Evolutionary conservation across 2,113 vertebrate genomes (phyloP), one percentile per base, ranked within the genome.

Genomic region (Syngnathus floridae): DNA sequence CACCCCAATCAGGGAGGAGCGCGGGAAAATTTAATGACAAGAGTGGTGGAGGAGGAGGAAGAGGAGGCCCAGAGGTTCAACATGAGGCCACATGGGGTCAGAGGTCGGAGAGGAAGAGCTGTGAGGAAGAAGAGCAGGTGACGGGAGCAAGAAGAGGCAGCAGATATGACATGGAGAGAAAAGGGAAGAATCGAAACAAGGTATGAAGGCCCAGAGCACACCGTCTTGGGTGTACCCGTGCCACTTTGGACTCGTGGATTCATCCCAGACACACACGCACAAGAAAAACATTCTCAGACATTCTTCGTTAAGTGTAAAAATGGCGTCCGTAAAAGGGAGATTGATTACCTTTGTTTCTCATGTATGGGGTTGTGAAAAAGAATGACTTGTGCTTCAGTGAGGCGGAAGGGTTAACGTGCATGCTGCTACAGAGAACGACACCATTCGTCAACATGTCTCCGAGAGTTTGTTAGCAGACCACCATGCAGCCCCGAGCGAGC

Each of bases 21-120:
- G 4, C 69, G 45, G 82, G 79, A 68, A 76, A 77, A 84, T 71
- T 83, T 83, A 78, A 90, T 90, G 90, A 89, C 72, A 80, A 87
- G 86, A 88, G 86, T 54, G 31, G 63, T 51, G 63, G 61, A 62
- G 40, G 56, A 88, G 75, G 21, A 62, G 38, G 31, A 88, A 75
- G 86, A 89, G 84, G 84, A 88, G 87, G 83, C 91, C 91, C 93
- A 86, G 84, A 90, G 88, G 89, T 90, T 90, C 91, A 90, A 88
- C 89, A 90, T 90, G 91, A 93, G 87, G 88, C 89, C 91, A 83
- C 89, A 89, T 90, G 91, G 93, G 90, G 91, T 93, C 93, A 92
- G 92, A 93, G 91, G 93, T 93, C 90, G 87, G 87, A 93, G 90
- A 88, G 89, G 87, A 82, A 92, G 84, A 91, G 89, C 90, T 88